Evolutionary conservation across 1,140 invertebrate species (phyloP).

Genomic region (Drosophila navojoa): DNA sequence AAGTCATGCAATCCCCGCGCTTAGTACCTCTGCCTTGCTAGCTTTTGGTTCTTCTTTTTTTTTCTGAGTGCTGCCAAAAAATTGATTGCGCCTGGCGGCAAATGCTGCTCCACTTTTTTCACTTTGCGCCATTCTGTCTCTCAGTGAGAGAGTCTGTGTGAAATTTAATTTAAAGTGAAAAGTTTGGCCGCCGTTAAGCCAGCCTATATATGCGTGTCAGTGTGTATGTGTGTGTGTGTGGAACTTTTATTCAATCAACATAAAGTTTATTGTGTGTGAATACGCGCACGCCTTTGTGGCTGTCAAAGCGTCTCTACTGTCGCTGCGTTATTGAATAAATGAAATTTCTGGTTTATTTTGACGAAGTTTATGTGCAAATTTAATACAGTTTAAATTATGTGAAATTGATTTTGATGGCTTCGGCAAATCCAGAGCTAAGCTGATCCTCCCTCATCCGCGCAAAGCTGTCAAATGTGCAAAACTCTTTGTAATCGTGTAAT

Average conservation of each 20-base stretch:
- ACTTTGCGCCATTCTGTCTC: slow-evolving; percentile 15
- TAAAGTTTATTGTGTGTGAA: slow-evolving; percentile 75
- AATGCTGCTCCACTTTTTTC: slow-evolving; percentile 43
- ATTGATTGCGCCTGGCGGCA: slow-evolving; percentile 51
- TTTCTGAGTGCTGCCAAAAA: slow-evolving; percentile 11
- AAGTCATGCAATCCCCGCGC: neutral
- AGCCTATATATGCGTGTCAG: slow-evolving; percentile 12
- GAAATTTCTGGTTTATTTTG: slow-evolving; percentile 62
- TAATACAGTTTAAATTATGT: slow-evolving; percentile 59
- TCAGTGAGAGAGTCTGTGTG: slow-evolving; percentile 17
- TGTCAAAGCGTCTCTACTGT: slow-evolving; percentile 53
- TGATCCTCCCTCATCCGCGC: too few relatives aligned
- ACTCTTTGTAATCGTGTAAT: slow-evolving; percentile 35
- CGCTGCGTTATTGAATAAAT: slow-evolving; percentile 68
- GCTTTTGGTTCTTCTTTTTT: neutral
- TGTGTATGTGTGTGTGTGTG: slow-evolving; percentile 18
- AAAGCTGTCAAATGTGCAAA: slow-evolving; percentile 16
- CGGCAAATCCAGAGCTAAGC: slow-evolving; percentile 14
- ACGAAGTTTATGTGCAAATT: slow-evolving; percentile 51
- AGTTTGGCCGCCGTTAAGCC: slow-evolving; percentile 69
- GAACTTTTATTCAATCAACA: slow-evolving; percentile 78
- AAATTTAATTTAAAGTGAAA: slow-evolving; percentile 77
- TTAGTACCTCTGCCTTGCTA: neutral
- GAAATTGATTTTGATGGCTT: slow-evolving; percentile 63
- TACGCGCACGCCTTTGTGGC: slow-evolving; percentile 54